A percentile compares a stretch with the other conserved stretches of the same genome.
These are phyloP conservation scores for Apodemia mormo DNA, from an alignment of 2,888 invertebrate species.

Conservation along the genomic window DNA sequence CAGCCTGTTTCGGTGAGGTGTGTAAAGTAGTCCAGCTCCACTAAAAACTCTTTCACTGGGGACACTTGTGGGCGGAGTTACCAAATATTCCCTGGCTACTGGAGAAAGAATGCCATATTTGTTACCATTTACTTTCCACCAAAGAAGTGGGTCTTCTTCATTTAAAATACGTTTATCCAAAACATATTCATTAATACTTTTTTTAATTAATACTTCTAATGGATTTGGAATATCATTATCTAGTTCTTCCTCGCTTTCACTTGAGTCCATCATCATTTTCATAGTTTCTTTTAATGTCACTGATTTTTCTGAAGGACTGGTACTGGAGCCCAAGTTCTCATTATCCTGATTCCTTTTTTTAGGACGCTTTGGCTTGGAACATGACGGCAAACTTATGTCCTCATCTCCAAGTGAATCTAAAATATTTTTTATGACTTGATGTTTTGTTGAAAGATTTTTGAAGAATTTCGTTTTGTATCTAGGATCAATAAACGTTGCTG, in stretches of 20 bases:
- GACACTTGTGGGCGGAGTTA: constrained; percentile 38
- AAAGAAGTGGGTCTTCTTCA: constrained; percentile 35
- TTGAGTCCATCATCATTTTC: constrained; percentile 30
- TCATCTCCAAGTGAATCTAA: constrained; percentile 30
- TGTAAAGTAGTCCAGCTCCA: constrained; percentile 38
- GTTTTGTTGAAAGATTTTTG: constrained; percentile 30
- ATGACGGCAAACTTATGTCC: constrained; percentile 24
- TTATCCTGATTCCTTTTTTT: constrained; percentile 28
- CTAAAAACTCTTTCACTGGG: constrained; percentile 37
- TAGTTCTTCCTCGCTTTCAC: constrained; percentile 31
- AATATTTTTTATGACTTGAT: constrained; percentile 30
- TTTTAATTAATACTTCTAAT: constrained; percentile 30
- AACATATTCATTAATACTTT: constrained; percentile 34
- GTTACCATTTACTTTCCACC: constrained; percentile 36
- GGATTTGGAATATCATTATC: constrained; percentile 34
- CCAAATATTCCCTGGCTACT: constrained; percentile 38
- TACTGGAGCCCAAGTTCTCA: constrained; percentile 29
- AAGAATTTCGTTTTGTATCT: constrained; percentile 31
- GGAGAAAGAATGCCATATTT: constrained; percentile 35
- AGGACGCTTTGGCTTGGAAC: constrained; percentile 28
- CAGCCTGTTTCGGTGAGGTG: no score
- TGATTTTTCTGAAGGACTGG: constrained; percentile 31
- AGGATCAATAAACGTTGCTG: constrained; percentile 35
- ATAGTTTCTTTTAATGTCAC: constrained; percentile 26
- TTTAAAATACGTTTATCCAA: constrained; percentile 36